Evolutionary conservation across 2,888 invertebrate species (phyloP).

Genomic region (Branchipolynoe longqiensis): DNA sequence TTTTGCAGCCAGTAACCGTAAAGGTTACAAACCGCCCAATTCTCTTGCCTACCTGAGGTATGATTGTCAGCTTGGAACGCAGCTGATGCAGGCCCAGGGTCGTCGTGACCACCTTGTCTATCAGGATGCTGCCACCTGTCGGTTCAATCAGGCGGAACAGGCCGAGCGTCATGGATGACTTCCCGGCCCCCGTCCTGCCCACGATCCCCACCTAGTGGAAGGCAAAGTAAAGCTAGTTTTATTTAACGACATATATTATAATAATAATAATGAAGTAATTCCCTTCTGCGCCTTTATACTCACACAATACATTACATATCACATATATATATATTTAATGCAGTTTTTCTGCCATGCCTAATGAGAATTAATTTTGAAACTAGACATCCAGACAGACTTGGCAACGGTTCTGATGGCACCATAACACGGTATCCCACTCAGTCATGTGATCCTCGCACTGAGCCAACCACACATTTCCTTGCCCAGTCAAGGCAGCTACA

Average conservation of each 20-base stretch:
- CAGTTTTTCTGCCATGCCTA: too few species aligned
- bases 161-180: slow-evolving; percentile 34
- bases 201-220: slow-evolving; percentile 2
- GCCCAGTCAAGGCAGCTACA: background rate
- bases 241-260: background rate
- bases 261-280: too few species aligned
- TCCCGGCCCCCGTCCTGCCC: slow-evolving; percentile 3
- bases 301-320: too few species aligned
- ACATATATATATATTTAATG: too few species aligned
- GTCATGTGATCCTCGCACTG: too few species aligned
- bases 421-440: too few species aligned
- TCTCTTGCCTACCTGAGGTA: slow-evolving; percentile 2
- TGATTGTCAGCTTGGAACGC: background rate
- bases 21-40: too few species aligned
- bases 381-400: too few species aligned
- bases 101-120: background rate
- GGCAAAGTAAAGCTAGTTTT: background rate
- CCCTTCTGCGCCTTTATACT: too few species aligned
- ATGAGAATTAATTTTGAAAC: too few species aligned
- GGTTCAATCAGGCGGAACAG: slow-evolving; percentile 21
- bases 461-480: background rate
- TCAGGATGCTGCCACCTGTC: background rate
- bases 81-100: background rate
- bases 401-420: too few species aligned
- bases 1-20: too few species aligned